These are phyloP conservation scores for Myotis daubentonii DNA, from an alignment of 2,797 vertebrate species.

Conservation along the genomic window DNA sequence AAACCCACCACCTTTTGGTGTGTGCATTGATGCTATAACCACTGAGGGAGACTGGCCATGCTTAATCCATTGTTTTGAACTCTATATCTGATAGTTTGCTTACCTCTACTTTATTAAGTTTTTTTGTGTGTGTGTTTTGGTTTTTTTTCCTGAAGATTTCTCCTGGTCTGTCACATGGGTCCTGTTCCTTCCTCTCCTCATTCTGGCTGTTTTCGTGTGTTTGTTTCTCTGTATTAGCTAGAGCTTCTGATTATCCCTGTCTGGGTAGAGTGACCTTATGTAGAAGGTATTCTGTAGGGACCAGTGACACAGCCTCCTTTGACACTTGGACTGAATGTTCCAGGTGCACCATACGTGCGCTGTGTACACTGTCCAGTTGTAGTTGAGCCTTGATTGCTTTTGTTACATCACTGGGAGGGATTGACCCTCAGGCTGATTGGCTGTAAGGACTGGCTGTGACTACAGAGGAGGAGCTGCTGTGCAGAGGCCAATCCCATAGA, in stretches of 20 bases:
- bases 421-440: not conserved
- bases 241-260: not conserved
- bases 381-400: not conserved
- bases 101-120: not conserved
- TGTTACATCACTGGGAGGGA: not conserved
- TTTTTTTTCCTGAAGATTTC: not conserved
- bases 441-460: not conserved
- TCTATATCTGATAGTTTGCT: not conserved
- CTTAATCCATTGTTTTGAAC: not conserved
- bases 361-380: not conserved
- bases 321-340: not conserved
- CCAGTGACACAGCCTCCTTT: not conserved
- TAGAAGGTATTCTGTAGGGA: not conserved
- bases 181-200: not conserved
- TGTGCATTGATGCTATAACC: too few species aligned
- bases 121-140: not conserved
- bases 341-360: not conserved
- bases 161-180: not conserved
- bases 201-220: not conserved
- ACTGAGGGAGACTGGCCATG: too few species aligned
- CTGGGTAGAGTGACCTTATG: not conserved
- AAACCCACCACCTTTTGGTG: too few species aligned
- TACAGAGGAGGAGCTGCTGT: not conserved
- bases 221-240: not conserved
- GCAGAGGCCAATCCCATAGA: not conserved